Percentiles rank a stretch among this genome's conserved stretches.
Evolutionary conservation across 2,113 vertebrate species (phyloP).

Genomic region (Cyanoliseus patagonus): DNA sequence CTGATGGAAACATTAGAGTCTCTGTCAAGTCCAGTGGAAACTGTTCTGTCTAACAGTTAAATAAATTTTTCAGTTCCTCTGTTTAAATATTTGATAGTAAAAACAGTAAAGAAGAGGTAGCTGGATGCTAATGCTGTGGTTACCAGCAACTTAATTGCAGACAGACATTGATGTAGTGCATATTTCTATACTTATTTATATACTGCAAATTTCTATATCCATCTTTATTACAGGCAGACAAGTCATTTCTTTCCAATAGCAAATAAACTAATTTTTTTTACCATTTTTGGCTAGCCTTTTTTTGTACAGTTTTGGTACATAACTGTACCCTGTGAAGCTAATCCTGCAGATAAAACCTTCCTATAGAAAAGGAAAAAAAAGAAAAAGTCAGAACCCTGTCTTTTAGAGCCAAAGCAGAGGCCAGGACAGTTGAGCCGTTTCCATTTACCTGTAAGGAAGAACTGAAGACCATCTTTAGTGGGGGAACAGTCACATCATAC

Average conservation of each 20-base stretch:
- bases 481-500: neutral
- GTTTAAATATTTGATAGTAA: neutral
- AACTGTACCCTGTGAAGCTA: neutral
- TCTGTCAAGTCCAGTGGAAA: neutral
- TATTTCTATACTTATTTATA: neutral
- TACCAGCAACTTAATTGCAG: neutral
- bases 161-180: fast-evolving
- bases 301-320: neutral
- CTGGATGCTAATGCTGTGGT: neutral
- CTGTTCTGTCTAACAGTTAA: neutral
- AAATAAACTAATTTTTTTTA: neutral
- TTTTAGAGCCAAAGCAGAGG: neutral
- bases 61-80: neutral
- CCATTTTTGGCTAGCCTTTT: neutral
- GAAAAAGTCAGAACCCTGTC: neutral
- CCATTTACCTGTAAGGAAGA: neutral
- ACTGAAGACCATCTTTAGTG: neutral
- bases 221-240: neutral
- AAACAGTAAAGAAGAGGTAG: neutral
- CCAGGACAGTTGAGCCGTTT: neutral
- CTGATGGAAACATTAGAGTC: neutral
- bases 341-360: neutral
- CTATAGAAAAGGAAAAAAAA: neutral
- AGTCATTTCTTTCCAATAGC: neutral
- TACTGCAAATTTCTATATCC: neutral